Percentiles rank a stretch among this genome's conserved stretches.
These are phyloP conservation scores for Dryoscopus gambensis DNA, from an alignment of 2,113 vertebrate species.

Conservation along the genomic window DNA sequence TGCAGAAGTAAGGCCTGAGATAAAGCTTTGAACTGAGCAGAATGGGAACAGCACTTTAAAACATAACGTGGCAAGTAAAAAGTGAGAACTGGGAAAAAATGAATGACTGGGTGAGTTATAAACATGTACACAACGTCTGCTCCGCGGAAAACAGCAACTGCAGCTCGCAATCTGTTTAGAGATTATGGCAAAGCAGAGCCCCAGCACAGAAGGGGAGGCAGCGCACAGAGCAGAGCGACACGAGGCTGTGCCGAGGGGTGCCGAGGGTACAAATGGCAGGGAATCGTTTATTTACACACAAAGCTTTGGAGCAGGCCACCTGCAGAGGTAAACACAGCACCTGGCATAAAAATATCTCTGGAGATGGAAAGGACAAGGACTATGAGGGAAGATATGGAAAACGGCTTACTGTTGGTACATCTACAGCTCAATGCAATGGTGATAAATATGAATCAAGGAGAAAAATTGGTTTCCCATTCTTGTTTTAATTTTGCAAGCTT, in stretches of 20 bases:
- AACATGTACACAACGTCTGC: not conserved
- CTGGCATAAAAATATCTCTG: not conserved
- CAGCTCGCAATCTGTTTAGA: not conserved
- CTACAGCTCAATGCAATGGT: not conserved
- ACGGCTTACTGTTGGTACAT: not conserved
- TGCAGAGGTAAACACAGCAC: not conserved
- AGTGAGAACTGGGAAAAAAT: not conserved
- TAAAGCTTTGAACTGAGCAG: not conserved
- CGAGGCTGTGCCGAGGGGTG: not conserved
- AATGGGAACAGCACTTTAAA: not conserved
- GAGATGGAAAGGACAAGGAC: not conserved
- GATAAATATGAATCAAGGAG: not conserved
- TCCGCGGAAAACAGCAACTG: not conserved
- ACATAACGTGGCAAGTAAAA: not conserved
- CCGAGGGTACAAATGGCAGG: not conserved
- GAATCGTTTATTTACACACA: not conserved
- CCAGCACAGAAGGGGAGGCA: not conserved
- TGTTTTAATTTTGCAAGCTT: not conserved
- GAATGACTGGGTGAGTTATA: not conserved
- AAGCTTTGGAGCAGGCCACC: not conserved
- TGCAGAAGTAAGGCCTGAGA: not conserved
- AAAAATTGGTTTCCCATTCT: not conserved
- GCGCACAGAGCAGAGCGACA: not conserved
- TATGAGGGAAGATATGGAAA: not conserved
- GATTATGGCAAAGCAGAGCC: not conserved